Evolutionary conservation across 2,113 vertebrate genomes (phyloP), one percentile per base, ranked within the genome.

Genomic region (Oenanthe melanoleuca): DNA sequence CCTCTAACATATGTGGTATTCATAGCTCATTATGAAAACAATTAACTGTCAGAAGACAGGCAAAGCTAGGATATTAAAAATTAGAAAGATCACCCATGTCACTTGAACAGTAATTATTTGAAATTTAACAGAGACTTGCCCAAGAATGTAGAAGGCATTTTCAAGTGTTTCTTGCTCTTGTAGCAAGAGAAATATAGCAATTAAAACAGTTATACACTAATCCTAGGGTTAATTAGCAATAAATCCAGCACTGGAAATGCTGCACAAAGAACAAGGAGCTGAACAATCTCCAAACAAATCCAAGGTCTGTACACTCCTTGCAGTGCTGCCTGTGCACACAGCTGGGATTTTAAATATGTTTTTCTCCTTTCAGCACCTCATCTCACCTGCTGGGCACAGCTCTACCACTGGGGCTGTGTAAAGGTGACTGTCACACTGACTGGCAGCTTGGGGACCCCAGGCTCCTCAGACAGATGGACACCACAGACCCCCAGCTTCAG

Each of bases 391-490:
- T 21, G 25, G 1, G 29, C 49, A 19, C 45, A 5, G 1, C 1
- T 9, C 29, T 15, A 1, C 15, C 37, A 5, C n/a, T 3, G 23
- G 25, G 47, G 61, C 92, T 73, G 25, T 17, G 59, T 49, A 3
- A 49, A 26, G 31, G 45, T 14, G 29, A 31, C n/a, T 12, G 17
- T 29, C 45, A 31, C 15, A 21, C 33, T 12, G 75, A 5, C n/a
- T 10, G 33, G 11, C 34, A 47, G 7, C 67, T 7, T 0, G 0
- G 47, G 42, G 63, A 66, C 18, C 61, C 4, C 0, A 0, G 44
- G 37, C 44, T 44, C 19, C 79, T 21, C 3, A 8, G 26, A 8
- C 37, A 10, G 31, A 20, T 0, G 4, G 57, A n/a, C 31, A 47
- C 7, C 5, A 9, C 42, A 50, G 23, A 8, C 5, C 66, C 17